These are phyloP conservation scores for Polylopha cassiicola DNA, from an alignment of 2,888 invertebrate species.

Conservation along the genomic window DNA sequence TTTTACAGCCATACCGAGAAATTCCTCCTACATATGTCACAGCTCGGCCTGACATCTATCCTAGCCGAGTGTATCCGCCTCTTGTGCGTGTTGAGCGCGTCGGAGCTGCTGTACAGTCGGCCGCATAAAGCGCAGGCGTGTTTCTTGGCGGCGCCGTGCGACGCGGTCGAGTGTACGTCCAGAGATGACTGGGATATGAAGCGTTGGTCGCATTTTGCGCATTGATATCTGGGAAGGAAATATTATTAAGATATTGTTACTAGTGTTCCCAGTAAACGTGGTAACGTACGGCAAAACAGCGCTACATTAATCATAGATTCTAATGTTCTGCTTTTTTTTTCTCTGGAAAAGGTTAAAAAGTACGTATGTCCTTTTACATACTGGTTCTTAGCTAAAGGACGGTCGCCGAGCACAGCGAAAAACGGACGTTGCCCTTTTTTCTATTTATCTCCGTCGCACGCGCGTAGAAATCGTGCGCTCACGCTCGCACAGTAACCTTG, in stretches of 20 bases:
- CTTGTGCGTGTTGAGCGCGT: constrained; percentile 36
- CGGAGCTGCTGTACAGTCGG: constrained; percentile 35
- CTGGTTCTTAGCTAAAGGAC: too few species aligned
- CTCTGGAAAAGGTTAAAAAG: too few species aligned
- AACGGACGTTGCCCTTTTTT: too few species aligned
- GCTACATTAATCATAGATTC: too few species aligned
- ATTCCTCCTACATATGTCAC: constrained; percentile 26
- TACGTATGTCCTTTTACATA: too few species aligned
- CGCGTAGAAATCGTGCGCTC: too few species aligned
- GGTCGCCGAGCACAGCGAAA: too few species aligned
- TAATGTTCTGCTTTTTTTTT: neutral
- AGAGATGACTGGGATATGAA: constrained; percentile 37
- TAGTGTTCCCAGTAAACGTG: neutral
- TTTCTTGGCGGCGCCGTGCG: constrained; percentile 34
- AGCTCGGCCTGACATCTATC: constrained; percentile 12
- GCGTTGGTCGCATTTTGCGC: constrained; percentile 32
- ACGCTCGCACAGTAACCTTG: too few species aligned
- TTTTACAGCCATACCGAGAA: too few species aligned
- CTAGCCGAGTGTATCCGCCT: constrained; percentile 31
- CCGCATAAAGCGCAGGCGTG: constrained; percentile 37
- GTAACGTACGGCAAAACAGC: neutral
- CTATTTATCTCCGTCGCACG: too few species aligned
- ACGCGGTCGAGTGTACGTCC: constrained; percentile 30
- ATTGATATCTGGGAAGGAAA: constrained; percentile 29
- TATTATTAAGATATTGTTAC: neutral